Conservation (phyloP, 2,797 vertebrate species). For the Mareca penelope region DNA sequence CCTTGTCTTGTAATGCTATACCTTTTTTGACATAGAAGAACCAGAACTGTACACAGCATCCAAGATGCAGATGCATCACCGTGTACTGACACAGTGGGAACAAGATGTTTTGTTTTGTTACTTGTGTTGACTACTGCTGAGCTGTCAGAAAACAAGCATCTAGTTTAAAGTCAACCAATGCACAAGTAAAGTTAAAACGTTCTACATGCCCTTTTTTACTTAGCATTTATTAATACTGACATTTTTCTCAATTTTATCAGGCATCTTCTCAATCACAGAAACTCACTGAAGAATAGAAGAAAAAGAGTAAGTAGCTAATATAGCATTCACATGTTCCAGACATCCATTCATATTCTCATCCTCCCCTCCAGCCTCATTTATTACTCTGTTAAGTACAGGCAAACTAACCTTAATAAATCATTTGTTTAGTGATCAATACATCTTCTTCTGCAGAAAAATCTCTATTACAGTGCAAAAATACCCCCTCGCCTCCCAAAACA, state of each 20-base stretch:
- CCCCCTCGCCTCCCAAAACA: too few relatives aligned
- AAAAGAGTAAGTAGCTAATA: not conserved
- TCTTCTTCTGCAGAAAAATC: not conserved
- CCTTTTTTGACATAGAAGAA: not conserved
- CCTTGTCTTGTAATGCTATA: not conserved
- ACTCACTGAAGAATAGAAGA: not conserved
- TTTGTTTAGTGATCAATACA: not conserved
- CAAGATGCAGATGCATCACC: not conserved
- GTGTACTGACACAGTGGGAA: not conserved
- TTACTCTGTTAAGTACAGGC: not conserved
- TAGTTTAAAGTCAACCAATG: not conserved
- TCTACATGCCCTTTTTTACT: not conserved
- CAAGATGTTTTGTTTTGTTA: not conserved
- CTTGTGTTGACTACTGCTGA: not conserved
- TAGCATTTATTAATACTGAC: not conserved
- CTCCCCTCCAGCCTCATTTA: accelerated
- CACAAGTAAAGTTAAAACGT: not conserved
- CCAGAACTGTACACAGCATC: not conserved
- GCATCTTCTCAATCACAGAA: not conserved
- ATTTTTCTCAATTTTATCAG: not conserved
- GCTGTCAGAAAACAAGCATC: not conserved
- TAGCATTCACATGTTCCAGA: not conserved
- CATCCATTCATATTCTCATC: not conserved
- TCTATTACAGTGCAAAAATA: not conserved
- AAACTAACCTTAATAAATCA: not conserved